Base-by-base conservation (phyloP, 2,797 vertebrate genomes). In the Siniperca undulata region DNA sequence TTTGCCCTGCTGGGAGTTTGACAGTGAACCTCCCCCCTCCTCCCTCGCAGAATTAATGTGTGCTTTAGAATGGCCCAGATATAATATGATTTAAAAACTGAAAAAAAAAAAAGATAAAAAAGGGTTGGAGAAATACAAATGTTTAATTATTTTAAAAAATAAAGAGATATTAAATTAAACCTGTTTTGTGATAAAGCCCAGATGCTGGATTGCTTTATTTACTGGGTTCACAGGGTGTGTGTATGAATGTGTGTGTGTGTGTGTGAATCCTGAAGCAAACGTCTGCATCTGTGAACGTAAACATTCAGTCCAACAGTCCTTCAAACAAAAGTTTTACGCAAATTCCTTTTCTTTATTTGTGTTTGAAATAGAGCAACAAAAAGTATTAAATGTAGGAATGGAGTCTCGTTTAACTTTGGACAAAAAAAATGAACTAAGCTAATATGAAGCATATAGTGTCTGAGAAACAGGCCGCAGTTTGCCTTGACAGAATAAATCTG, bases 101-200 rank as follows among this genome's bases (percentile, higher is more conserved):
- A 87, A 78, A 76, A 89, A 74, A 90, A 62, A 61, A 52, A 88
- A 89, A 53, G 8, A 52, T 83, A 91, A 91, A 92, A 90, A 74
- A 78, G 92, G 94, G 94, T 95, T 94, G 94, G 93, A 95, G 90
- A 95, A 96, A 96, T 94, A 95, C 95, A 96, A 96, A 96, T 96
- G 95, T 96, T 96, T 96, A 96, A 96, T 96, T 96, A 96, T 96
- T 96, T 96, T 94, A 96, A 96, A 96, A 95, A 96, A 95, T 95
- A 96, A 95, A 96, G 95, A 96, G 92, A 95, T 95, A 95, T 96
- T 96, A 96, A 96, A 96, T 96, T 95, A 96, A 96, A 96, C 93
- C 94, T 94, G 95, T 96, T 96, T 96, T 96, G 94, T 96, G 95
- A 96, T 96, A 95, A 95, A 94, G 90, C 89, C 86, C 85, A 89